A percentile compares a stretch with the other conserved stretches of the same genome.
These are phyloP conservation scores for Craniophora ligustri DNA, from an alignment of 2,888 invertebrate species.

Conservation along the genomic window DNA sequence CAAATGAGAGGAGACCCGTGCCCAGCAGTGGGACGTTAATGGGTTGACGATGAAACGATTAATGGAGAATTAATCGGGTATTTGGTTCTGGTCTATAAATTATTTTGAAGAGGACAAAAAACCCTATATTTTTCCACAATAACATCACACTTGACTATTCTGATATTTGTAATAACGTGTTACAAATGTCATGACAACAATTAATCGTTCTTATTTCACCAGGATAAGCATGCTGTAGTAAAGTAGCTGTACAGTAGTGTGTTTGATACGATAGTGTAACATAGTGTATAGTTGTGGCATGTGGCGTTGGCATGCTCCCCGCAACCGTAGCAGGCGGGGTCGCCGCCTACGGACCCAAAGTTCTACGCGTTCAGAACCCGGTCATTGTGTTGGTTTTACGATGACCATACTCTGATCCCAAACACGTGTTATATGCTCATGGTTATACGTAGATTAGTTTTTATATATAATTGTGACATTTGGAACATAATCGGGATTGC, in stretches of 20 bases:
- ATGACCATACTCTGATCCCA: conserved; percentile 56
- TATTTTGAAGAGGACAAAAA: no score
- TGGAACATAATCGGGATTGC: conserved; percentile 51
- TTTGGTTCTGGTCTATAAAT: not conserved
- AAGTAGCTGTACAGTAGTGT: conserved; percentile 62
- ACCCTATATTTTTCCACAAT: no score
- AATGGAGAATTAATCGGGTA: no score
- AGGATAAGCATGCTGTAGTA: conserved; percentile 68
- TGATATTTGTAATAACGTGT: no score
- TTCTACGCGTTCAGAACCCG: conserved; percentile 74
- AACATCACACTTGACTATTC: no score
- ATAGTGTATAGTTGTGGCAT: conserved; percentile 78
- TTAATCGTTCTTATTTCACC: conserved; percentile 52
- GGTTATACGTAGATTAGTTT: conserved; percentile 51
- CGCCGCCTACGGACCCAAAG: conserved; percentile 69
- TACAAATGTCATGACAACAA: not conserved
- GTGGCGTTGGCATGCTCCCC: conserved; percentile 86
- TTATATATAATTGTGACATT: conserved; percentile 38
- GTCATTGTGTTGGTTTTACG: conserved; percentile 35
- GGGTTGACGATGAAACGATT: no score
- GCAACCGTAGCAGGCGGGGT: conserved; percentile 71
- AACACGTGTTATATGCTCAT: conserved; percentile 40
- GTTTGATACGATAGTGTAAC: conserved; percentile 60
- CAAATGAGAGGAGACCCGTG: no score
- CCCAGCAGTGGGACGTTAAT: no score